Evolutionary conservation across 2,888 invertebrate genomes (phyloP).

Genomic region (Epinotia brunnichana): DNA sequence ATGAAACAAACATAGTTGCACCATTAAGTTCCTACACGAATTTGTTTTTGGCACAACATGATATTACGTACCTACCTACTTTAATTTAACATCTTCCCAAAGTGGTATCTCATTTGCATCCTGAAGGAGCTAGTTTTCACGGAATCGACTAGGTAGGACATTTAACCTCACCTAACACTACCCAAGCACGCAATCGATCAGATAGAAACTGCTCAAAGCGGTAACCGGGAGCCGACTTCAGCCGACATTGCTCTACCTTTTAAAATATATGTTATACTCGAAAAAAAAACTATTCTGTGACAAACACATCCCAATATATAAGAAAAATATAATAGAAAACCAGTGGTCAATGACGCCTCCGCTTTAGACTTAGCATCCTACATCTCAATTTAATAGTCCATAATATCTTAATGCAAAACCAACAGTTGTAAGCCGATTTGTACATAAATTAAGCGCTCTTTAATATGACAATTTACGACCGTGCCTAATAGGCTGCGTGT

Average conservation of each 20-base stretch:
- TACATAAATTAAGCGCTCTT: slow-evolving; percentile 65
- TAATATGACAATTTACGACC: slow-evolving; percentile 73
- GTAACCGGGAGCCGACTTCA: not conserved
- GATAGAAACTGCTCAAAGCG: not conserved
- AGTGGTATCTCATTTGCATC: not conserved
- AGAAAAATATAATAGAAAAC: no score
- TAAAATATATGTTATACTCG: not conserved
- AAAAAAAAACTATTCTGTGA: not conserved
- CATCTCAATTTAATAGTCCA: slow-evolving; percentile 60
- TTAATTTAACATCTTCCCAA: no score
- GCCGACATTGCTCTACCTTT: not conserved
- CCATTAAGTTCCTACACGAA: not conserved
- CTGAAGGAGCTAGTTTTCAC: not conserved
- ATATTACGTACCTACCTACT: no score
- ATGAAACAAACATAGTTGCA: not conserved
- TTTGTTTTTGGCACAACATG: no score
- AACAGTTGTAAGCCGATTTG: slow-evolving; percentile 67
- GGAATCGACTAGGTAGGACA: not conserved
- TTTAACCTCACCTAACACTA: not conserved
- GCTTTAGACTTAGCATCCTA: slow-evolving; percentile 45
- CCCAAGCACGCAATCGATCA: not conserved
- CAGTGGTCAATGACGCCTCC: slow-evolving; percentile 29
- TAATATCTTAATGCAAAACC: slow-evolving; percentile 63
- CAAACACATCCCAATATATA: not conserved
- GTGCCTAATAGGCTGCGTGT: slow-evolving; percentile 57